These are phyloP conservation scores for Nomada lathburiana DNA, from an alignment of 2,888 invertebrate species.

Conservation along the genomic window DNA sequence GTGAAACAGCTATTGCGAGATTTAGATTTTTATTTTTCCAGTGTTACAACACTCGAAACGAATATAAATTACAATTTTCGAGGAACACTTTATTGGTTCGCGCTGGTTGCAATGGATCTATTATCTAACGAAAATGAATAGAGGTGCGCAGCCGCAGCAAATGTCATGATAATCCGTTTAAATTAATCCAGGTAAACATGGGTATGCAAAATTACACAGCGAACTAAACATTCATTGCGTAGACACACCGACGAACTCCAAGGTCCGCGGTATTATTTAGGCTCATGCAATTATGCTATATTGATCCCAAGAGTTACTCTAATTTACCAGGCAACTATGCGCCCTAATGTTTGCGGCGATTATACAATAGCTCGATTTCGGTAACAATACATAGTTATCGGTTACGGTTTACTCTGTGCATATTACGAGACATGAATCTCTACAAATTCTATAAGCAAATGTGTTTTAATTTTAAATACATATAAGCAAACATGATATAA, in stretches of 20 bases:
- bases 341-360: constrained; percentile 17
- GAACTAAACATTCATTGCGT: constrained; percentile 31
- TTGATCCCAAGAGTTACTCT: constrained; percentile 33
- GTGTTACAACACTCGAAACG: no score
- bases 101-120: neutral
- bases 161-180: constrained; percentile 64
- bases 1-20: no score
- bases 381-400: constrained; percentile 15
- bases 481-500: neutral
- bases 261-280: constrained; percentile 48
- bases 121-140: constrained; percentile 56
- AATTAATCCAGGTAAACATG: constrained; percentile 54
- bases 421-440: neutral
- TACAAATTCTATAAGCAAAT: no score
- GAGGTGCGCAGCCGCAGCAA: constrained; percentile 42
- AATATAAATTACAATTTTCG: no score
- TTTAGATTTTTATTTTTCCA: no score
- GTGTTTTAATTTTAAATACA: neutral
- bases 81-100: neutral
- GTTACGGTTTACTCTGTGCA: neutral
- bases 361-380: constrained; percentile 1
- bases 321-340: constrained; percentile 22
- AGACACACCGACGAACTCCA: neutral
- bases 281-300: constrained; percentile 49
- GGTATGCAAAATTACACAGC: constrained; percentile 60